A percentile compares a stretch with the other conserved stretches of the same genome.
phyloP scores from a whole-genome alignment of 2,888 invertebrate genomes.

The Epinotia bilunana region DNA sequence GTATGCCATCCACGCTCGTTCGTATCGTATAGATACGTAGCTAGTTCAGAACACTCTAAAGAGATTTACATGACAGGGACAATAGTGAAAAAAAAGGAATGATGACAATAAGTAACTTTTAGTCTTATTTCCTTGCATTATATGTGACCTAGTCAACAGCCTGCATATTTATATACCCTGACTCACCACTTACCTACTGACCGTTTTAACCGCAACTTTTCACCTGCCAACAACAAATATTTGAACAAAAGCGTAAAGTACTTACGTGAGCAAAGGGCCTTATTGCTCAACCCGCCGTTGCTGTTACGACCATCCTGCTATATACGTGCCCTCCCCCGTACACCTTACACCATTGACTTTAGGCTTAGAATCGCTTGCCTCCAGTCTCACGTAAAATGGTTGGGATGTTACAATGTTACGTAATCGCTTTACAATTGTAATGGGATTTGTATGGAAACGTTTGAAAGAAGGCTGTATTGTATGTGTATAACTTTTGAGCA shows the following conservation, averaged over 20 bases:
- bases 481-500: constrained; percentile 10
- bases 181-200: neutral
- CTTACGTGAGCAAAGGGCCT: constrained; percentile 1
- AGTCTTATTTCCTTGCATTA: neutral
- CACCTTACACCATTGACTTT: neutral
- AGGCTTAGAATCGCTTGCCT: neutral
- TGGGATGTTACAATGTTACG: constrained; percentile 31
- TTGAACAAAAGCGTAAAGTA: neutral
- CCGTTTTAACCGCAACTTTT: neutral
- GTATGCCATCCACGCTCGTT: no score
- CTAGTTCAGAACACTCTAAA: no score
- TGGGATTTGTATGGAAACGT: constrained; percentile 23
- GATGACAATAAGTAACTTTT: no score
- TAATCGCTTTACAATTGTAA: constrained; percentile 43
- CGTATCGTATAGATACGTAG: no score
- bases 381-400: neutral
- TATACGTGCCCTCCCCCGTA: neutral
- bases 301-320: neutral
- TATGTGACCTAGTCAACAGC: neutral
- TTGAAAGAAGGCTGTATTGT: constrained; percentile 2
- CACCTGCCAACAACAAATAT: neutral
- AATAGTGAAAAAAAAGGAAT: no score
- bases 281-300: constrained; percentile 1
- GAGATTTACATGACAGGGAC: no score
- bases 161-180: neutral